phyloP scores from a whole-genome alignment of 1,140 invertebrate species.

The Spodoptera litura region DNA sequence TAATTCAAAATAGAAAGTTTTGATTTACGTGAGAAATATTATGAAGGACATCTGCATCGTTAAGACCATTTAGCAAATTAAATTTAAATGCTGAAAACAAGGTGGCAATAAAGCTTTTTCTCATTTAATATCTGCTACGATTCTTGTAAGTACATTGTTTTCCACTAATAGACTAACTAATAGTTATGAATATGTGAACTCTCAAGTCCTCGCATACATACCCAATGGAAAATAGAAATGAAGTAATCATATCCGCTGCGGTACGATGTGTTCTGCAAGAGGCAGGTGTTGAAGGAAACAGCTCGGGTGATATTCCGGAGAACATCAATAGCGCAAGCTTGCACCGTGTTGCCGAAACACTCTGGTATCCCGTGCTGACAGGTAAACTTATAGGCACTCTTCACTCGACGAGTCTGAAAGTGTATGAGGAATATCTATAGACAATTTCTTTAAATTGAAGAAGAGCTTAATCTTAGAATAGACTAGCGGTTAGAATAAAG shows the following conservation, averaged over 20 bases:
- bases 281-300: constrained; percentile 58
- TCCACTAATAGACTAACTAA: too few species aligned
- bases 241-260: constrained; percentile 20
- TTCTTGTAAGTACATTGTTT: too few species aligned
- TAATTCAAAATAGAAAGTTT: too few species aligned
- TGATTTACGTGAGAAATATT: too few species aligned
- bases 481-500: too few species aligned
- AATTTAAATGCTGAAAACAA: too few species aligned
- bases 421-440: not conserved
- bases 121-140: too few species aligned
- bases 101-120: too few species aligned
- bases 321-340: constrained; percentile 87
- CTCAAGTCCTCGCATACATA: constrained; percentile 34
- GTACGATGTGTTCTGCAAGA: constrained; percentile 56
- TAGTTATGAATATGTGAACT: too few species aligned
- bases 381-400: constrained; percentile 52
- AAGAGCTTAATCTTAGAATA: too few species aligned
- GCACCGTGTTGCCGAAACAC: constrained; percentile 88
- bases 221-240: constrained; percentile 50
- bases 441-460: not conserved
- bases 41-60: too few species aligned
- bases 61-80: too few species aligned
- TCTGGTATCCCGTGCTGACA: constrained; percentile 89
- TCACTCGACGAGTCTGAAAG: constrained; percentile 50
- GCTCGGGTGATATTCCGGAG: constrained; percentile 56